These are phyloP conservation scores for Plebejus melissa DNA, from an alignment of 2,888 invertebrate genomes.

Conservation along the genomic window DNA sequence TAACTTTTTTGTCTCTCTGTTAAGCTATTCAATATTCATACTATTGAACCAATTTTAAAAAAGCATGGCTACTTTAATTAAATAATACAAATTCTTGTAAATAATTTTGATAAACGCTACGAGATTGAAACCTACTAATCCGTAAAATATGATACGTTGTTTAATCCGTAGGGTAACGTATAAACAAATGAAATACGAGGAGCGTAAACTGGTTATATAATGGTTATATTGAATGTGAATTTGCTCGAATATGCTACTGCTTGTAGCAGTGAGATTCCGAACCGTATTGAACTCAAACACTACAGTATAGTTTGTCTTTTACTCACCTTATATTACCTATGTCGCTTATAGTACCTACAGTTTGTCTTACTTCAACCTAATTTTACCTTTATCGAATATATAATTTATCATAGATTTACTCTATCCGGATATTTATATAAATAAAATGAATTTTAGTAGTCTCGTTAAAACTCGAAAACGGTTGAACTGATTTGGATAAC, in stretches of 20 bases:
- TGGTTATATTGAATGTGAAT: slow-evolving; percentile 3
- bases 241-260: not conserved
- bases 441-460: no score
- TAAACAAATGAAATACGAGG: not conserved
- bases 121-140: not conserved
- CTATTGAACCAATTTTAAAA: not conserved
- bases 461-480: no score
- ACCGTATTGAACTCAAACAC: not conserved
- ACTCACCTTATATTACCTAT: not conserved
- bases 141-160: not conserved
- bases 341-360: no score
- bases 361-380: no score
- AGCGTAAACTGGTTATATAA: not conserved
- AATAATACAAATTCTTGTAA: not conserved
- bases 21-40: no score
- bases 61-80: not conserved
- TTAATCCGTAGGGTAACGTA: not conserved
- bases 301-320: not conserved
- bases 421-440: no score
- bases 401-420: no score
- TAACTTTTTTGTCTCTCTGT: not conserved
- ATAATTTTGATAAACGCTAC: not conserved
- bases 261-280: not conserved
- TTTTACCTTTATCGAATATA: no score
- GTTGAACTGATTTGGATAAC: no score